phyloP scores from a whole-genome alignment of 2,113 vertebrate species.

The Ornithorhynchus anatinus region DNA sequence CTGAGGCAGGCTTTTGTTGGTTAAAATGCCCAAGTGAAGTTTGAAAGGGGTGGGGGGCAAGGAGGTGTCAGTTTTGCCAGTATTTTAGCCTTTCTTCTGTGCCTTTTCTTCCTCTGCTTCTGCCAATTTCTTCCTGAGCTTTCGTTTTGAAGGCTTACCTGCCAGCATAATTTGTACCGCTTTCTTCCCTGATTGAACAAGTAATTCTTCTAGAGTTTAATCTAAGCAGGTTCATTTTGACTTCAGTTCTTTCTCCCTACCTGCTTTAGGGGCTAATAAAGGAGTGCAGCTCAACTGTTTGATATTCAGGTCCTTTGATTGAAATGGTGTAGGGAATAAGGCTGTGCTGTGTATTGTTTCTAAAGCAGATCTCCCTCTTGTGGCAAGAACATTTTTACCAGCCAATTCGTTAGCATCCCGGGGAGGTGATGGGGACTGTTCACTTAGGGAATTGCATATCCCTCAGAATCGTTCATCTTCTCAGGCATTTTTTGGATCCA shows the following conservation, averaged over 20 bases:
- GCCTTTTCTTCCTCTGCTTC: background rate
- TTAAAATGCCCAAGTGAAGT: no score
- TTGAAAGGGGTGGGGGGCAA: background rate
- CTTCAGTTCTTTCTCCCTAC: background rate
- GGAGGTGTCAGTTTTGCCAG: background rate
- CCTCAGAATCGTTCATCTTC: no score
- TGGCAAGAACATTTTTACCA: slow-evolving; percentile 48
- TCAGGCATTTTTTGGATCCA: no score
- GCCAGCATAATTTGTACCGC: background rate
- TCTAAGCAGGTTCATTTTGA: background rate
- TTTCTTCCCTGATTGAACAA: slow-evolving; percentile 1
- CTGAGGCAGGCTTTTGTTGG: no score
- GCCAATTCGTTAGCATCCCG: background rate
- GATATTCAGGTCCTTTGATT: background rate
- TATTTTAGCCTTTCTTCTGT: background rate
- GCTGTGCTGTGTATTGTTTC: slow-evolving; percentile 10
- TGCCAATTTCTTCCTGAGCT: background rate
- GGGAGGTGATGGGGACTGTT: no score
- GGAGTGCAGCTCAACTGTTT: background rate
- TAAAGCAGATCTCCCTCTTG: slow-evolving; percentile 50
- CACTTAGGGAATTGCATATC: no score
- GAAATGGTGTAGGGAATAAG: background rate
- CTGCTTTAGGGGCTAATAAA: slow-evolving; percentile 5
- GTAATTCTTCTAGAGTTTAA: slow-evolving; percentile 6
- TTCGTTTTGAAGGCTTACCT: background rate